Evolutionary conservation across 2,113 vertebrate species (phyloP), one percentile per base, ranked within the genome.

Genomic region (Mustela nigripes): DNA sequence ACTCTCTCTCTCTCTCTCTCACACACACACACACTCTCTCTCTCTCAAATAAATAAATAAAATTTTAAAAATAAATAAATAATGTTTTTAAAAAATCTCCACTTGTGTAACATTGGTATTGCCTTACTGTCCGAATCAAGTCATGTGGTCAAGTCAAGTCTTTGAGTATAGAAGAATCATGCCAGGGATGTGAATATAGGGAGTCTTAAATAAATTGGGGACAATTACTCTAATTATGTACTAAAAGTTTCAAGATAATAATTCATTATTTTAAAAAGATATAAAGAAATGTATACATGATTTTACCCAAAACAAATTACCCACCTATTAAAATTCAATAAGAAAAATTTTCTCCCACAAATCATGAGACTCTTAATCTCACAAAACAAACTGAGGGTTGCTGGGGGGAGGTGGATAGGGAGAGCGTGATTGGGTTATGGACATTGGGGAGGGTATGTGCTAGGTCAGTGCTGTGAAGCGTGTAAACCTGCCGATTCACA

Each of bases 291-390:
- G 2, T 58, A 50, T 12, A 65, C 10, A 26, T 15, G 19, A 88
- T 96, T 60, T 87, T 78, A 86, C 8, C 7, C 53, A 84, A 81
- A 3, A 89, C 74, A 83, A 71, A 88, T 81, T 80, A 81, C 7
- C n/a, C 88, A 93, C 50, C n/a, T 73, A 80, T 42, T 93, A 71
- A 95, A 93, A 86, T 91, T 89, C 1, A 82, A 2, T 58, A 53
- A 53, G 15, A 53, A 53, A 53, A 53, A 53, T 53, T 53, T 53
- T 53, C 50, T 53, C 50, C 50, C 50, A 53, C 15, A 53, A 53
- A 16, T 15, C 50, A 1, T 53, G 50, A 53, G 50, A 16, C 50
- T 53, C 50, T 53, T 53, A 53, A 53, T 53, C 50, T 53, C 50
- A 53, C 50, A 53, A 53, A 53, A 53, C 14, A 53, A 53, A 16